Percentiles rank a stretch among this genome's conserved stretches.
Conservation (phyloP, 2,113 vertebrate species). For the Anarrhichthys ocellatus region DNA sequence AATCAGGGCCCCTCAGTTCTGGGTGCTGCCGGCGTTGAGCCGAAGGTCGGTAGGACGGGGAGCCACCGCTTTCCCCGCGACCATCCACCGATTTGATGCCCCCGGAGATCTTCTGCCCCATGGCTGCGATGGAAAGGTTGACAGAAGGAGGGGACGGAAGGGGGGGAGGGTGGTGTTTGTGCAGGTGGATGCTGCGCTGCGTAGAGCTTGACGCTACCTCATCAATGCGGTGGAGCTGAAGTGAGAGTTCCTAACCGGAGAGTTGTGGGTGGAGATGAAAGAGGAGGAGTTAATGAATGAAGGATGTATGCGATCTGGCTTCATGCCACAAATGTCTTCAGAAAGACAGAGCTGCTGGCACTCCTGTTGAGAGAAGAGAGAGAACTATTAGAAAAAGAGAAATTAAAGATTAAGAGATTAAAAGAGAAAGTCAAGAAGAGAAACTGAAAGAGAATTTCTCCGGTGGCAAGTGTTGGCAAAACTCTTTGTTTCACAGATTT, state of each 20-base stretch:
- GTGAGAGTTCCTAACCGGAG: conserved; percentile 31
- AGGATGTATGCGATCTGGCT: conserved; percentile 42
- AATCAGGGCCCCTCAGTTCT: conserved; percentile 89
- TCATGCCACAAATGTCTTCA: conserved; percentile 73
- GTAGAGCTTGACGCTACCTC: conserved; percentile 88
- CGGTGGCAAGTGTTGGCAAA: conserved; percentile 35
- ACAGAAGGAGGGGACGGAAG: conserved; percentile 29
- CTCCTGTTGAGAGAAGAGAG: conserved; percentile 60
- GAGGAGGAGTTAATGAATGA: conserved; percentile 57
- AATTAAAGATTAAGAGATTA: background rate
- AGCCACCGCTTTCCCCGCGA: conserved; percentile 83
- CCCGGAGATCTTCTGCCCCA: conserved; percentile 99
- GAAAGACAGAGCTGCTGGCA: conserved; percentile 33
- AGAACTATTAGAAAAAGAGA: conserved; percentile 1
- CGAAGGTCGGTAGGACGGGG: conserved; percentile 87
- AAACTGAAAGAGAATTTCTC: background rate
- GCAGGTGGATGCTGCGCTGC: conserved; percentile 65
- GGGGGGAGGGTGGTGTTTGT: conserved; percentile 41
- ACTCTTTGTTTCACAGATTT: conserved; percentile 38
- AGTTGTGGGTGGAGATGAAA: conserved; percentile 52
- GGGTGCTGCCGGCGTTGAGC: conserved; percentile 85
- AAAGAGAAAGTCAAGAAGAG: background rate
- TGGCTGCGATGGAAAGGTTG: conserved; percentile 78
- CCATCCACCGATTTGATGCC: conserved; percentile 96
- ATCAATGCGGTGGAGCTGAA: conserved; percentile 83